These are phyloP conservation scores for Cossypha dichroa DNA, from an alignment of 2,797 vertebrate genomes.

Conservation along the genomic window DNA sequence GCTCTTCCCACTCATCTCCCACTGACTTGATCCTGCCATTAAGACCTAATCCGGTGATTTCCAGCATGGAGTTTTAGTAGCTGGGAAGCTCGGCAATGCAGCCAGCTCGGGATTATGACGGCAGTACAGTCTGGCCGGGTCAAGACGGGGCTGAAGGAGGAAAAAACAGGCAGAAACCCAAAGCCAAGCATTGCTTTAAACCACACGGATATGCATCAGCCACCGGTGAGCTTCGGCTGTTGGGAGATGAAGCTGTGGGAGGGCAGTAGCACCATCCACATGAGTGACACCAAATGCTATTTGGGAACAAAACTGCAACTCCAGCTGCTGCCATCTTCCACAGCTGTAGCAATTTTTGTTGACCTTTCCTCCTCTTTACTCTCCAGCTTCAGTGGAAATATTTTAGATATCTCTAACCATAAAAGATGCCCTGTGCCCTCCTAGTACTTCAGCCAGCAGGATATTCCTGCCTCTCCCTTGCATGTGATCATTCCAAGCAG, in stretches of 20 bases:
- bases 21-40: constrained; percentile 42
- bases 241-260: not conserved
- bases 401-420: not conserved
- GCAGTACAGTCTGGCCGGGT: not conserved
- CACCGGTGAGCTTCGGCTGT: rapidly evolving
- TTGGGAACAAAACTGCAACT: not conserved
- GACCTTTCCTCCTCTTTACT: not conserved
- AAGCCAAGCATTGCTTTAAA: not conserved
- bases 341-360: not conserved
- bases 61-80: not conserved
- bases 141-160: not conserved
- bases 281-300: not conserved
- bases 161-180: not conserved
- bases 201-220: not conserved
- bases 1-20: not conserved
- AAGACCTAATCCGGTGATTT: constrained; percentile 34
- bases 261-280: not conserved
- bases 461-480: not conserved
- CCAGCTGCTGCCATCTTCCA: not conserved
- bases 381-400: not conserved
- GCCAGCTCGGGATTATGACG: constrained; percentile 32
- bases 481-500: not conserved
- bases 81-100: not conserved
- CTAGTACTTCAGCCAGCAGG: not conserved
- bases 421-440: not conserved